phyloP scores from a whole-genome alignment of 2,797 vertebrate genomes.

The Catostomus latipinnis region DNA sequence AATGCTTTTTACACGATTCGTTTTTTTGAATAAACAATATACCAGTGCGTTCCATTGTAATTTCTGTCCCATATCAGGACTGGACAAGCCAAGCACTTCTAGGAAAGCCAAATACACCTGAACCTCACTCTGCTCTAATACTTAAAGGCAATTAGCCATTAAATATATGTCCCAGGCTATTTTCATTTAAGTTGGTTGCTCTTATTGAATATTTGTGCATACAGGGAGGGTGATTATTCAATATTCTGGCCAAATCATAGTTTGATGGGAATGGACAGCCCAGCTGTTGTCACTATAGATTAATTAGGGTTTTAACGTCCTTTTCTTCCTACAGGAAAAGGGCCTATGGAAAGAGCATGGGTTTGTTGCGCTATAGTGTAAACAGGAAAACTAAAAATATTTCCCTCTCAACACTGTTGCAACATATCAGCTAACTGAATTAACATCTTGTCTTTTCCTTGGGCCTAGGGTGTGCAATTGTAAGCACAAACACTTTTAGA shows the following conservation, averaged over 20 bases:
- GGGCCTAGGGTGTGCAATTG: not conserved
- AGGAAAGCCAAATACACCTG: not conserved
- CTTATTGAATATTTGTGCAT: too few relatives aligned
- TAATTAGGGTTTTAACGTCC: slow-evolving; percentile 18
- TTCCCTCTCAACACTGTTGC: slow-evolving; percentile 9
- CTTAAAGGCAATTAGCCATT: not conserved
- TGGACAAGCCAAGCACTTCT: slow-evolving; percentile 1
- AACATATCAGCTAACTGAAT: slow-evolving; percentile 22
- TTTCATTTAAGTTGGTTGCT: too few relatives aligned
- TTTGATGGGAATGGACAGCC: slow-evolving; percentile 6
- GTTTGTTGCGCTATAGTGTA: slow-evolving; percentile 36
- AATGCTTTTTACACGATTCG: not conserved
- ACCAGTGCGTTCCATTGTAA: slow-evolving; percentile 8
- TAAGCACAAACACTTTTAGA: not conserved
- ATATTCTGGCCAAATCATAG: not conserved
- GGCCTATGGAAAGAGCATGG: slow-evolving; percentile 10
- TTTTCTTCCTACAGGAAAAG: slow-evolving; percentile 18
- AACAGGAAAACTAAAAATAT: slow-evolving; percentile 48
- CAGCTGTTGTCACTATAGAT: not conserved
- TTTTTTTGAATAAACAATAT: slow-evolving; percentile 36
- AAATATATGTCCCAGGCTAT: not conserved
- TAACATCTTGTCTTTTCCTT: slow-evolving; percentile 21
- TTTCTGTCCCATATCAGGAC: not conserved
- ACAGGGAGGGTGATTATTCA: too few relatives aligned
- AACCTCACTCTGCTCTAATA: too few relatives aligned